These are phyloP conservation scores for Dryas iulia DNA, from an alignment of 1,140 invertebrate species.

Conservation along the genomic window DNA sequence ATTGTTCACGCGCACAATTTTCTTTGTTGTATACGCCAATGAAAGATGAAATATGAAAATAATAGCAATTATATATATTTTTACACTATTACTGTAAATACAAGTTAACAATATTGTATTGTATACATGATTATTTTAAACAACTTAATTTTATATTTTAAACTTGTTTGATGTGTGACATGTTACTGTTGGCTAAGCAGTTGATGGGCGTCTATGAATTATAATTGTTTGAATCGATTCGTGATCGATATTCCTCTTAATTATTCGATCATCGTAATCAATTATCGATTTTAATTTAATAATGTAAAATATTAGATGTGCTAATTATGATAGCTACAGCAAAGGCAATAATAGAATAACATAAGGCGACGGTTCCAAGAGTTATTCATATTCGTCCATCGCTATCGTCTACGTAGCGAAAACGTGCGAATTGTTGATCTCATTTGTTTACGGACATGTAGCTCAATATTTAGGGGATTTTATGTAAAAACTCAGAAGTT, in stretches of 20 bases:
- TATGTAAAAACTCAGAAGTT: slow-evolving; percentile 65
- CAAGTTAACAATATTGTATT: slow-evolving; percentile 15
- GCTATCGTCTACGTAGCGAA: slow-evolving; percentile 35
- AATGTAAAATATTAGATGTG: no score
- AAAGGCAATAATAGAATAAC: neutral
- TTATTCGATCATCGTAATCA: no score
- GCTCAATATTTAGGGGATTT: slow-evolving; percentile 74
- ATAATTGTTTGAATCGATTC: neutral
- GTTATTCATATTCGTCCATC: slow-evolving; percentile 5
- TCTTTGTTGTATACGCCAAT: neutral
- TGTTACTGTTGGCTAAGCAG: slow-evolving; percentile 16
- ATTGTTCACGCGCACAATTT: slow-evolving; percentile 14
- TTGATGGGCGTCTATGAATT: slow-evolving; percentile 3
- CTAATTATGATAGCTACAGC: no score
- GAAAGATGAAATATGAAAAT: neutral
- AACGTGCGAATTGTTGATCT: slow-evolving; percentile 75
- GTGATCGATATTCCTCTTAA: neutral
- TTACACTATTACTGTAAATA: slow-evolving; percentile 19
- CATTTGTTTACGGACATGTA: slow-evolving; percentile 74
- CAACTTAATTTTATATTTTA: slow-evolving; percentile 2
- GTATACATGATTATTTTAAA: neutral
- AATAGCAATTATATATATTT: slow-evolving; percentile 10
- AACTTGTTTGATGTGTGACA: slow-evolving; percentile 15
- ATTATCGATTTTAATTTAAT: neutral
- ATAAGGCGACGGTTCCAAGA: neutral